phyloP scores from a whole-genome alignment of 1,140 invertebrate species.

The Plectrocnemia conspersa region DNA sequence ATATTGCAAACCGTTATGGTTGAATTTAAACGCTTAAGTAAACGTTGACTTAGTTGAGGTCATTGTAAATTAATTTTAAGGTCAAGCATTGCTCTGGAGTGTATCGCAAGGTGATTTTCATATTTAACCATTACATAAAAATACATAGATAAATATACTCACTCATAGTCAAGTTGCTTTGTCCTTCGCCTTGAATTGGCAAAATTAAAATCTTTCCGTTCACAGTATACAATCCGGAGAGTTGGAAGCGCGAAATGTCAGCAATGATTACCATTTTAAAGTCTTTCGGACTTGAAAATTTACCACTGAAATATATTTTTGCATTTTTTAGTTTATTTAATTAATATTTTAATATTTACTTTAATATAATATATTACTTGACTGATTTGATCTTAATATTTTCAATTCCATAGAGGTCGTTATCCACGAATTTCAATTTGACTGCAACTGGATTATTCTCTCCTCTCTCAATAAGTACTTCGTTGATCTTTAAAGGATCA shows the following conservation, averaged over 20 bases:
- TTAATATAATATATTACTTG: conserved; percentile 16
- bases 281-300: conserved; percentile 29
- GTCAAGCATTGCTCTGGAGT: too few relatives aligned
- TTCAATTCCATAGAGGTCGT: conserved; percentile 17
- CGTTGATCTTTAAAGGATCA: conserved; percentile 28
- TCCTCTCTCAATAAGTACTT: conserved; percentile 26
- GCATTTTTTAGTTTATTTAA: not conserved
- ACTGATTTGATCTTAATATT: conserved; percentile 12
- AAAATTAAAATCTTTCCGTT: conserved; percentile 52
- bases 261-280: conserved; percentile 20
- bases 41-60: too few relatives aligned
- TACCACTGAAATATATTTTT: conserved; percentile 28
- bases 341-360: not conserved
- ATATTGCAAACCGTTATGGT: too few relatives aligned
- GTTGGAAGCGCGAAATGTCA: conserved; percentile 33
- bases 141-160: conserved; percentile 31
- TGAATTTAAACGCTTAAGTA: too few relatives aligned
- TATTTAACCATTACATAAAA: too few relatives aligned
- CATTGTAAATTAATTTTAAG: too few relatives aligned
- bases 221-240: conserved; percentile 49
- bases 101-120: too few relatives aligned
- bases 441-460: conserved; percentile 26
- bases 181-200: conserved; percentile 53
- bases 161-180: conserved; percentile 48
- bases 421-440: conserved; percentile 25